Evolutionary conservation across 2,888 invertebrate species (phyloP), one percentile per base, ranked within the genome.

Genomic region (Boloria selene): DNA sequence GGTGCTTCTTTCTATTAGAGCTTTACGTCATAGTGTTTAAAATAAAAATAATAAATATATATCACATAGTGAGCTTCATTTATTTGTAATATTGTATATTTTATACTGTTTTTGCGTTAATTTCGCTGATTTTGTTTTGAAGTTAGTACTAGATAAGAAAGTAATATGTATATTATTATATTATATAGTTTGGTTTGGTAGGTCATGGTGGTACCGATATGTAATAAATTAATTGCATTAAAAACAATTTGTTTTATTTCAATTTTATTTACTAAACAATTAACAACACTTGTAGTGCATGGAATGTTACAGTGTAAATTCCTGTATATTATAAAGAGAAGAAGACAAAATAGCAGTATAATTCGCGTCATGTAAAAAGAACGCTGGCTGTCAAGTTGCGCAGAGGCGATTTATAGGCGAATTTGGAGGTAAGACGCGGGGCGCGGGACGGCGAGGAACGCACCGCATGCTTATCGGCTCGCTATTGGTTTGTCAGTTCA

Each of bases 191-290:
- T 50, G 70, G 70, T 72, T 69, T 70, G 71, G 70, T 72, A 64
- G 65, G 64, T 66, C 66, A 53, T 61, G 64, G 67, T 68, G 67
- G 61, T 68, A 65, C 47, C 31, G 31, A 10, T 67, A 64, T 66
- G 65, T 64, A 66, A 67, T 50, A 55, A 67, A 69, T 68, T 64
- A 69, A 72, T 69, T 42, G 66, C 67, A 69, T 68, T 66, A 44
- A 66, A 70, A 68, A 66, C 17, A 45, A 50, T 45, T 59, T 44
- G 51, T 62, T 67, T 50, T 68, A 54, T 70, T 67, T 64, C 54
- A 64, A 26, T 62, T 58, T 16, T 47, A 45, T 7, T 38, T 7
- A 10, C 31, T 38, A 38, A 38, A 38, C 1, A 38, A 0, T 10
- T 22, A 22, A 2, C 7, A 10, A 31, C 31, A 38, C 10, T 38